Base-by-base conservation (phyloP, 2,113 vertebrate genomes). In the Vanacampus margaritifer region DNA sequence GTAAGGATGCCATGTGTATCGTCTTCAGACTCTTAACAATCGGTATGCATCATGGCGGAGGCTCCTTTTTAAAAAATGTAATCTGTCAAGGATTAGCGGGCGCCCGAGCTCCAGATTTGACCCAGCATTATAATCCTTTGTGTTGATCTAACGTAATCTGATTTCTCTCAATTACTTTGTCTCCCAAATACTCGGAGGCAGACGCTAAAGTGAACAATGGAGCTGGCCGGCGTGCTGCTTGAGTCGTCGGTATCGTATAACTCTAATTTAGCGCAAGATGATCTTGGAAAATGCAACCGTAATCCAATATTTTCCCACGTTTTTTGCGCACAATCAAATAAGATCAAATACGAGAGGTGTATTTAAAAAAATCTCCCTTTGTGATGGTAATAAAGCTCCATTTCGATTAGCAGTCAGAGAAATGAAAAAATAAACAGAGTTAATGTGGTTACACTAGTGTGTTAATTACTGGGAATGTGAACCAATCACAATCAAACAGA, bases 101-200 rank as follows among this genome's bases (percentile, higher is more conserved):
- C 81, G 74, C 78, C 82, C 75, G 11, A 57, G 76, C 79, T 82
- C 53, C 78, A 88, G 80, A 86, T 89, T 76, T 87, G 83, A 88
- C 82, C 82, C 72, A 80, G 85, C 79, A 84, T 72, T 80, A 82
- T 85, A 88, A 87, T 87, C 87, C 87, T 84, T 88, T 87, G 82
- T 88, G 85, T 86, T 85, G 87, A 88, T 84, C 87, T 83, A 78
- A 83, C 84, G 76, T 85, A 87, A 90, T 88, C 84, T 84, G 81
- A 85, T 86, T 90, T 83, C 77, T 86, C 81, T 82, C 82, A 87
- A 81, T 89, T 86, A 87, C 78, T 83, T 85, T 87, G 76, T 87
- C 81, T 79, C 71, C 72, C 71, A 83, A 87, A 75, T 77, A 83
- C 76, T 79, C 57, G 68, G 74, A 79, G 75, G 74, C 76, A 61